Evolutionary conservation across 1,140 invertebrate species (phyloP), one percentile per base, ranked within the genome.

Genomic region (Drosophila obscura): DNA sequence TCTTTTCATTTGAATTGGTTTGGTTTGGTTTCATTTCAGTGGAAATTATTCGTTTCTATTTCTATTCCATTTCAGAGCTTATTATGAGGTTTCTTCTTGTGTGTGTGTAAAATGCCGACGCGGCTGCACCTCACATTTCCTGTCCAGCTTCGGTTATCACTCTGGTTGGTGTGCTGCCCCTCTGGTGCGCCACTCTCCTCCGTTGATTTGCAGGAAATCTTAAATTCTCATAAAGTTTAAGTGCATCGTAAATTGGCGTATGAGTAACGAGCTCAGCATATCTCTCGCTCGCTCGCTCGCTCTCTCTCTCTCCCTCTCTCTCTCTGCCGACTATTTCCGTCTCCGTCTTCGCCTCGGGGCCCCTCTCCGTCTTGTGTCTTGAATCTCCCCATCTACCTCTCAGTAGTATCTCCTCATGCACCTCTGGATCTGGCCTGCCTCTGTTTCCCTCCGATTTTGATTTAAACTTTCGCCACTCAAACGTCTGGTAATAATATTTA

Each of bases 151-250:
- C 55, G 59, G 72, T 62, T 77, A 67, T 69, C 57, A 64, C 62
- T 19, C 19, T 19, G 19, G 19, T 1, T 1, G 19, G 19, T 19
- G n/a, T n/a, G 63, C 50, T 64, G 31, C 72, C 16, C 28, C 31
- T 26, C 45, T 50, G 43, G 31, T 15, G 28, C 5, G 28, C 48
- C 31, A 11, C 31, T 35, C 31, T 19, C 19, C 31, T 73, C 28
- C 41, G 66, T 64, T 73, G 75, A 84, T 84, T 61, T 81, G 82
- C 66, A 87, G 82, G 82, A 87, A 87, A 87, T 87, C 82, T 87
- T 87, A 87, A 87, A 87, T 87, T 87, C 83, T 69, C 83, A 87
- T 87, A 87, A 87, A 87, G 87, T 66, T 88, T 87, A 79, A 87
- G 83, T 87, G 83, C 78, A 80, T 85, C 78, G 68, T 87, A 87